phyloP scores from a whole-genome alignment of 1,140 invertebrate genomes.

The Portunus trituberculatus region DNA sequence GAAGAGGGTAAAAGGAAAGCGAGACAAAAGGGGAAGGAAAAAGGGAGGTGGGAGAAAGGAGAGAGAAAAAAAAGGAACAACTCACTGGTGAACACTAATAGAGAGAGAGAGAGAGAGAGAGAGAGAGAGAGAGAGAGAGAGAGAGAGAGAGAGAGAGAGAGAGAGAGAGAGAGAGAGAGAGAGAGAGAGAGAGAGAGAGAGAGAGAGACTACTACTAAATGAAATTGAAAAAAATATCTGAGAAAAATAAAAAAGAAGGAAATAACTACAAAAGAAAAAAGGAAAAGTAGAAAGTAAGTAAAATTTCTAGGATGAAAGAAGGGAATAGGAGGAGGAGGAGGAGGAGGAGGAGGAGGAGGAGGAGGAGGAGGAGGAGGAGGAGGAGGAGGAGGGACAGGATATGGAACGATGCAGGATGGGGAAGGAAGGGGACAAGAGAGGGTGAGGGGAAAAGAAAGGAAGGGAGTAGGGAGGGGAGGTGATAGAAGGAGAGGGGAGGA shows the following conservation, averaged over 20 bases:
- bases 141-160: slow-evolving; percentile 34
- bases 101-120: not conserved
- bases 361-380: not conserved
- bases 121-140: slow-evolving; percentile 34
- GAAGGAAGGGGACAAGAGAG: not conserved
- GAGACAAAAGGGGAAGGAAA: too few relatives aligned
- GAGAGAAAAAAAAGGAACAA: not conserved
- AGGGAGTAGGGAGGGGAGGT: not conserved
- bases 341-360: not conserved
- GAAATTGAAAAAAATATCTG: too few relatives aligned
- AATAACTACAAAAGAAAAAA: not conserved
- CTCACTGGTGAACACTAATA: too few relatives aligned
- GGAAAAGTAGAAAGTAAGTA: not conserved
- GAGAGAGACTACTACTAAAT: slow-evolving; percentile 37
- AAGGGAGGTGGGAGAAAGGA: not conserved
- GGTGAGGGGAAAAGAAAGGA: not conserved
- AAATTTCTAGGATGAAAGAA: not conserved
- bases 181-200: slow-evolving; percentile 58
- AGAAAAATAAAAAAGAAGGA: not conserved
- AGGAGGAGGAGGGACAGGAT: not conserved
- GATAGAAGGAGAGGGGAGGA: not conserved
- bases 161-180: slow-evolving; percentile 46
- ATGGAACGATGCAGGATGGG: not conserved
- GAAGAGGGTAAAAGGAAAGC: not conserved
- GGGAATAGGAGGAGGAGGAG: not conserved